Percentiles rank a stretch among this genome's conserved stretches.
phyloP scores from a whole-genome alignment of 37 sponge, comb jelly and placozoan genomes.

The Hormiphora californensis region DNA sequence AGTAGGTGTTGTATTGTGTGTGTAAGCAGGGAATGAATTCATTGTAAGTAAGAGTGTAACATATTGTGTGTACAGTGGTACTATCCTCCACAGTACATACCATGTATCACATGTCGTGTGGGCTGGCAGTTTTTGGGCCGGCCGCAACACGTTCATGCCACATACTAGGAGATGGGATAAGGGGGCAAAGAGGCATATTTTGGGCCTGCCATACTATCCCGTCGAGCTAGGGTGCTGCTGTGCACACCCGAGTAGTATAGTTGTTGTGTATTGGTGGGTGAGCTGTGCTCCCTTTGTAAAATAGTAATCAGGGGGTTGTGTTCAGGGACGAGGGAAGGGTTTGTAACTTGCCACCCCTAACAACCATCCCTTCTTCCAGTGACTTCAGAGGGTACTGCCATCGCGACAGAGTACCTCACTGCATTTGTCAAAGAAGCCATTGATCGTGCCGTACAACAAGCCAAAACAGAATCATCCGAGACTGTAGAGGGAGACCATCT shows the following conservation, averaged over 20 bases:
- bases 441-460: conserved; percentile 2
- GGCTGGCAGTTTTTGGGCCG: conserved; percentile 49
- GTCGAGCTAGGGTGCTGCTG: conserved; percentile 15
- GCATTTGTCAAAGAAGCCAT: conserved; percentile 24
- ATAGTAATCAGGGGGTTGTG: too few species aligned
- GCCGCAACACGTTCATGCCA: conserved; percentile 31
- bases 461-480: neutral
- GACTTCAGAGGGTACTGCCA: conserved; percentile 34
- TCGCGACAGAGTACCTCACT: conserved; percentile 25
- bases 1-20: too few species aligned
- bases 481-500: conserved; percentile 18
- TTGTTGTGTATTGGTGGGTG: too few species aligned
- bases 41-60: neutral
- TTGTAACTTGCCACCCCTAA: too few species aligned
- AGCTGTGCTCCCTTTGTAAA: too few species aligned
- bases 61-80: neutral
- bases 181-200: conserved; percentile 26
- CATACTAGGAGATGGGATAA: conserved; percentile 7
- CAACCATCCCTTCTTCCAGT: neutral
- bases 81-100: neutral
- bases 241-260: too few species aligned
- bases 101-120: too few species aligned
- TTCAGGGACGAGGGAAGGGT: too few species aligned
- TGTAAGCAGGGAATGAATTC: neutral
- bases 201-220: conserved; percentile 54